Evolutionary conservation across 1,140 invertebrate species (phyloP).

Genomic region (Bombus difficillimus): DNA sequence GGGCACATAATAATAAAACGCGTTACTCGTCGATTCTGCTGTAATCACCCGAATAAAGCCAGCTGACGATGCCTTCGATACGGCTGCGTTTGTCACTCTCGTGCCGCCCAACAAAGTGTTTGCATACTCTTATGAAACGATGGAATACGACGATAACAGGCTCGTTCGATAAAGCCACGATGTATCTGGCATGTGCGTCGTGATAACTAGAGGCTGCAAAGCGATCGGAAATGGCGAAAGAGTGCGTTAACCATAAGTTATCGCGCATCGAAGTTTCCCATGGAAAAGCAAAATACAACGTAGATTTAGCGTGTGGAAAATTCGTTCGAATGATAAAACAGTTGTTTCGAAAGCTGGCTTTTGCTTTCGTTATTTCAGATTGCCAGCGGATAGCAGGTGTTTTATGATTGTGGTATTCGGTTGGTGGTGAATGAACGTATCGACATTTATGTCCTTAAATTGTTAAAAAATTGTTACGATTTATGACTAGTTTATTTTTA

Average conservation of each 20-base stretch:
- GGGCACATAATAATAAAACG: conserved; percentile 64
- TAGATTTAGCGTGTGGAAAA: background rate
- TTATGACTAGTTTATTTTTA: too few relatives aligned
- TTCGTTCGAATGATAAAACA: background rate
- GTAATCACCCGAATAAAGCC: conserved; percentile 54
- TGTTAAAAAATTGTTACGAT: too few relatives aligned
- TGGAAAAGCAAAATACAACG: too few relatives aligned
- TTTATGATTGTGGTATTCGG: too few relatives aligned
- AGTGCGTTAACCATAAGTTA: conserved; percentile 31
- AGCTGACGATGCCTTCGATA: conserved; percentile 52
- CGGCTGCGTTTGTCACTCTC: conserved; percentile 55
- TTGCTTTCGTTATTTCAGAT: too few relatives aligned
- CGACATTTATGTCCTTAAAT: too few relatives aligned
- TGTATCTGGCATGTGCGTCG: conserved; percentile 25
- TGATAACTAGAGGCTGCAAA: conserved; percentile 6
- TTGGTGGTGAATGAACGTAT: too few relatives aligned
- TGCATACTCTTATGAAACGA: conserved; percentile 37
- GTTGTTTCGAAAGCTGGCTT: background rate
- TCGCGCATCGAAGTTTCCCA: background rate
- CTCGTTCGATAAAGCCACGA: conserved; percentile 1
- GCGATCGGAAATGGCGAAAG: conserved; percentile 26
- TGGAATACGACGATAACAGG: conserved; percentile 19
- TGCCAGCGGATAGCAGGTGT: too few relatives aligned
- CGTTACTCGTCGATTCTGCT: conserved; percentile 55
- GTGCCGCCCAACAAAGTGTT: conserved; percentile 44